Base-by-base conservation (phyloP, 2,797 vertebrate genomes). In the Pithecia hirsuta region DNA sequence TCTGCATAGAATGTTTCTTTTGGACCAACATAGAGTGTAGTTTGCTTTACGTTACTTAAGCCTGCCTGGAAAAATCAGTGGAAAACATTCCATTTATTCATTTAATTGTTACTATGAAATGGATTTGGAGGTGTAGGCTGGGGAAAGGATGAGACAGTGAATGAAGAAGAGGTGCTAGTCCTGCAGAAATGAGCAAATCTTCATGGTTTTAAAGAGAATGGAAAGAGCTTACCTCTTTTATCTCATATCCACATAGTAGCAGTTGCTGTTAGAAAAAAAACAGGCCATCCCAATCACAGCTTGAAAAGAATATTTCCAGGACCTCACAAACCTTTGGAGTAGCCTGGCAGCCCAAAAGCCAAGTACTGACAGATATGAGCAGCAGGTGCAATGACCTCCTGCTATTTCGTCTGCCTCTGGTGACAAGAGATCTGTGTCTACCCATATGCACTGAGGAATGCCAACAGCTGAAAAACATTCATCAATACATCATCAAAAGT, bases 401-500 rank as follows among this genome's bases (percentile, higher is more conserved):
- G 9, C 52, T 55, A 9, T 36, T 78, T 52, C 74, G 4, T 79
- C 67, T 72, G 61, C 76, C 20, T 36, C 20, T 74, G 64, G 30
- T 55, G 88, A 90, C 59, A 91, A 70, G 67, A 87, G 46, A 39
- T 41, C 67, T 83, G 82, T 22, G 46, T 92, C 67, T 67, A 61
- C 20, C 39, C 55, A 1, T 9, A 50, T 33, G 17, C 17, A 82
- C 14, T 46, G 39, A 52, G 41, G 52, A 85, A 87, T 41, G 50
- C 33, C 64, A 41, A 13, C 10, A 44, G 15, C 26, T 10, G 72
- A 26, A 82, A 74, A 55, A 20, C 15, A 61, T 88, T 70, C 55
- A 83, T 92, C 85, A 91, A 50, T 94, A 94, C 6, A 30, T 80
- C 55, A 79, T 75, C 57, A 95, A 83, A 86, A 70, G n/a, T 14